Percentiles rank a stretch among this genome's conserved stretches.
Evolutionary conservation across 2,113 vertebrate species (phyloP).

Genomic region (Myrmophylax atrothorax): DNA sequence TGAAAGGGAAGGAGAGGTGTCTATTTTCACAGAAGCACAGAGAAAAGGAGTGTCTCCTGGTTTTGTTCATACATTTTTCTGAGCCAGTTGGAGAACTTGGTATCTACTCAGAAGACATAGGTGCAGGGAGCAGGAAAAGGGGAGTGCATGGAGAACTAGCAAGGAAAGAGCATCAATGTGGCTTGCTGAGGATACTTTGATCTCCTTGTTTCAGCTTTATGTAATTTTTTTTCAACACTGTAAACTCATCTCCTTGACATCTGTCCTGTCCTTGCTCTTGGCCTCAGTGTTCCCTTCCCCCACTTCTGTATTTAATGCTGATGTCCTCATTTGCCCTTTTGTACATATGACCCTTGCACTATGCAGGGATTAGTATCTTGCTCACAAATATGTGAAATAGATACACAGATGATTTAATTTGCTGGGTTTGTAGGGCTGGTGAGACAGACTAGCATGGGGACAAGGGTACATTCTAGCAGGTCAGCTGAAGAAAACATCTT

Average conservation of each 20-base stretch:
- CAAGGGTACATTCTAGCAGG: neutral
- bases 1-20: neutral
- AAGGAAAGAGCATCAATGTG: neutral
- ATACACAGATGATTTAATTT: constrained; percentile 33
- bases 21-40: neutral
- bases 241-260: neutral
- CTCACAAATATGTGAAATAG: constrained; percentile 47
- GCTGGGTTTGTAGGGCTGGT: neutral
- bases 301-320: neutral
- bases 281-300: neutral
- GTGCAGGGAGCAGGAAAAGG: neutral
- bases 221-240: neutral
- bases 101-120: neutral
- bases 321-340: constrained; percentile 30
- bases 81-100: neutral
- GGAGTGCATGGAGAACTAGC: neutral
- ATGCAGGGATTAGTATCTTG: constrained; percentile 33
- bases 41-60: neutral
- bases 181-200: neutral
- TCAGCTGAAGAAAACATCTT: constrained; percentile 13
- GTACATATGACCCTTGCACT: constrained; percentile 12
- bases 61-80: neutral
- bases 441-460: neutral
- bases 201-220: neutral
- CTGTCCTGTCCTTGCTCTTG: neutral